These are phyloP conservation scores for Latrodectus elegans DNA, from an alignment of 2,888 invertebrate species.

Conservation along the genomic window DNA sequence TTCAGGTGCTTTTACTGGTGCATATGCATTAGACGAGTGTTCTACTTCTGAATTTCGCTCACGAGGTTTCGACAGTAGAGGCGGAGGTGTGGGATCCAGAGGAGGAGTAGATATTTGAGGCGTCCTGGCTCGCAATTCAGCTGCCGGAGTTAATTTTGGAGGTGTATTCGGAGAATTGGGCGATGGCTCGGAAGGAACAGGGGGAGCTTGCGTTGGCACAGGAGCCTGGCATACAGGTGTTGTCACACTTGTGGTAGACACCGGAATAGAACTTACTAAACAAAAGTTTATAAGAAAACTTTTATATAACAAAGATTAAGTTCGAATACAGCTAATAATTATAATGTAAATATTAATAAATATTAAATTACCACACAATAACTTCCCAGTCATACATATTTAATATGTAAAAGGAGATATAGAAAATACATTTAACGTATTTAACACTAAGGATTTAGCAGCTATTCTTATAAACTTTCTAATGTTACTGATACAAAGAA, in stretches of 20 bases:
- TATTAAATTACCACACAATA: too few species aligned
- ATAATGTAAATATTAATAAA: too few species aligned
- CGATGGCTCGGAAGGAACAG: slow-evolving; percentile 68
- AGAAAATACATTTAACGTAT: too few species aligned
- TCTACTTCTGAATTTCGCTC: slow-evolving; percentile 51
- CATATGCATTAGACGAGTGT: slow-evolving; percentile 41
- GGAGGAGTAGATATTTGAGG: slow-evolving; percentile 68
- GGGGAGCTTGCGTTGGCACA: slow-evolving; percentile 63
- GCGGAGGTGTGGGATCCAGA: slow-evolving; percentile 47
- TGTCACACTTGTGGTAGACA: slow-evolving; percentile 50
- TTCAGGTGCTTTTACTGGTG: slow-evolving; percentile 60
- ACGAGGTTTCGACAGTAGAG: slow-evolving; percentile 57
- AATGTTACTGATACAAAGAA: too few species aligned
- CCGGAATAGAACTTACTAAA: slow-evolving; percentile 36
- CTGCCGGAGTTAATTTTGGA: slow-evolving; percentile 65
- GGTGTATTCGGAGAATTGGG: slow-evolving; percentile 67
- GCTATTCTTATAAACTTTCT: too few species aligned
- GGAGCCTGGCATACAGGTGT: slow-evolving; percentile 62
- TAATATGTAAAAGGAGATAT: too few species aligned
- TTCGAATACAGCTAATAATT: too few species aligned
- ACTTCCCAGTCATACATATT: too few species aligned
- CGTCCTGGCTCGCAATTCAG: slow-evolving; percentile 60
- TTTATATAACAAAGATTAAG: too few species aligned
- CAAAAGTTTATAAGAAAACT: too few species aligned
- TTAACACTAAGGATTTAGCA: too few species aligned